Percentiles rank a stretch among this genome's conserved stretches.
phyloP scores from a whole-genome alignment of 2,797 vertebrate species.

The Phalloptychus januarius region DNA sequence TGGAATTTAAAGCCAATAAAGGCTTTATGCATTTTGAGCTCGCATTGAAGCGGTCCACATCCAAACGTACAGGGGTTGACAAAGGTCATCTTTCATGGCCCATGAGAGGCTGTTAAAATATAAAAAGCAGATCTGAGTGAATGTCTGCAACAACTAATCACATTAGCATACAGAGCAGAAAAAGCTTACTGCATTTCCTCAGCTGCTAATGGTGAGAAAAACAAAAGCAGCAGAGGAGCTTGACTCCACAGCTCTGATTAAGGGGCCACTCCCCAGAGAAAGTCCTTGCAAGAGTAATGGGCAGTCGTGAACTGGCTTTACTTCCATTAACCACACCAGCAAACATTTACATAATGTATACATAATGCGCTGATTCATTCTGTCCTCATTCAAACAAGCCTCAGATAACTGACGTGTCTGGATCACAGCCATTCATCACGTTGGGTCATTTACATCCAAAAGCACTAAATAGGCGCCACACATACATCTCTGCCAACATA shows the following conservation, averaged over 20 bases:
- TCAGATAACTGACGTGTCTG: slow-evolving; percentile 65
- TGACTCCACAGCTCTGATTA: slow-evolving; percentile 64
- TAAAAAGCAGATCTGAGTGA: slow-evolving; percentile 43
- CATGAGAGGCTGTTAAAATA: slow-evolving; percentile 21
- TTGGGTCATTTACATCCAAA: slow-evolving; percentile 73
- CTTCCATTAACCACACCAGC: slow-evolving; percentile 75
- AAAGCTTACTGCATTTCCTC: slow-evolving; percentile 44
- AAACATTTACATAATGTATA: slow-evolving; percentile 82
- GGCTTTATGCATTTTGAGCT: slow-evolving; percentile 10
- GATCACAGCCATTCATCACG: slow-evolving; percentile 69
- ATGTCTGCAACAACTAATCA: slow-evolving; percentile 48
- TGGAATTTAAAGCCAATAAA: slow-evolving; percentile 9
- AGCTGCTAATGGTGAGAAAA: slow-evolving; percentile 50
- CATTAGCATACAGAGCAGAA: slow-evolving; percentile 57
- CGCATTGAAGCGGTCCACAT: slow-evolving; percentile 4
- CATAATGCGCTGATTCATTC: slow-evolving; percentile 78
- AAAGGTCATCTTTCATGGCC: slow-evolving; percentile 38
- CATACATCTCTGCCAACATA: slow-evolving; percentile 64
- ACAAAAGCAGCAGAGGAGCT: slow-evolving; percentile 44
- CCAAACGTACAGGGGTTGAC: slow-evolving; percentile 21
- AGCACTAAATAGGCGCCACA: slow-evolving; percentile 59
- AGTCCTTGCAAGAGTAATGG: slow-evolving; percentile 79
- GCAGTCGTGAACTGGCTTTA: slow-evolving; percentile 70
- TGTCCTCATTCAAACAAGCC: slow-evolving; percentile 67
- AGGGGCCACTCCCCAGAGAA: slow-evolving; percentile 40